Base-by-base conservation (phyloP, 1,140 invertebrate species). In the Trachelipus rathkii region DNA sequence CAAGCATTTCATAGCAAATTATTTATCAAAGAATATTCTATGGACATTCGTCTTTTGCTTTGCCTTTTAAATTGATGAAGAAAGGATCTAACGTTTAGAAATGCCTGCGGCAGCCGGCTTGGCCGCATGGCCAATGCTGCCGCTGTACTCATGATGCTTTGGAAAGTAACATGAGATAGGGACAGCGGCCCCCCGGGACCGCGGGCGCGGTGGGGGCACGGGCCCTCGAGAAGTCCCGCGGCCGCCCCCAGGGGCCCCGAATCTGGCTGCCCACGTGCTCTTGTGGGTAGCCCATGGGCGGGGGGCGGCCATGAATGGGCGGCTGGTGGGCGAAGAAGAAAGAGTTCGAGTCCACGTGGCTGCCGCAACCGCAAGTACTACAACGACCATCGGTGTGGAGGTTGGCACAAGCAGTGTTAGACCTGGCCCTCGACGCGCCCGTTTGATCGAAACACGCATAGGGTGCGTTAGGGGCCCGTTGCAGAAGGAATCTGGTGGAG, bases 201-300 rank as follows among this genome's bases (percentile, higher is more conserved):
- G 50, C 50, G 50, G 50, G 50, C 50, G 50, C 50, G 6, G 1
- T 33, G 73, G 73, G 74, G 79, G 79, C 77, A 81, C 79, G 79
- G 79, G 79, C 77, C 79, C 79, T 66, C 77, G 79, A 77, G 79
- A 81, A 76, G 78, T 76, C 79, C 75, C 79, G 77, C 77, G 79
- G 79, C 79, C 79, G 79, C 79, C 79, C 77, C 79, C 79, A 81
- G 79, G 77, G 77, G 79, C 79, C 79, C 79, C 79, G 77, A 74
- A 78, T 74, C 77, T 81, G 77, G 77, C 76, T 74, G 79, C 75
- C 75, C 77, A 78, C 77, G 75, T 75, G 71, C 76, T 76, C 44
- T 44, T 67, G 74, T 78, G 77, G 79, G 79, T 76, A 74, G 77
- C 79, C 69, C 77, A 78, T 76, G 77, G 79, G 74, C 77, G 79